Percentiles rank a stretch among this genome's conserved stretches.
These are phyloP conservation scores for Caradrina clavipalpis DNA, from an alignment of 2,888 invertebrate genomes.

Conservation along the genomic window DNA sequence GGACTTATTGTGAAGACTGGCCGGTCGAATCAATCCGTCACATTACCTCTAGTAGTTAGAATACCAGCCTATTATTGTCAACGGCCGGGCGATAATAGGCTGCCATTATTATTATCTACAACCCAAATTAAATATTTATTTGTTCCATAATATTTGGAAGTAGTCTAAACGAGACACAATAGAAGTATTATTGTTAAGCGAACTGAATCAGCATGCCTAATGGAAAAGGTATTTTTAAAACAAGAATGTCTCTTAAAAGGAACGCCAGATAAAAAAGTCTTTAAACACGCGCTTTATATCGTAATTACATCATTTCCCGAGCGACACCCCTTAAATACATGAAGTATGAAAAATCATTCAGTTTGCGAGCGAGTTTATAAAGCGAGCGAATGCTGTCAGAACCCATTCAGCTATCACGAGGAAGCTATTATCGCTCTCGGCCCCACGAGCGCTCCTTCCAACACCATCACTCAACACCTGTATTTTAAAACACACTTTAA, in stretches of 20 bases:
- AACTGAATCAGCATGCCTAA: no score
- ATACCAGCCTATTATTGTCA: no score
- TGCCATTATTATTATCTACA: no score
- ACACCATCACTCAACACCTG: constrained; percentile 48
- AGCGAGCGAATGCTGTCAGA: constrained; percentile 66
- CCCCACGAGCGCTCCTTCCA: constrained; percentile 61
- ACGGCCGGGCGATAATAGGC: no score
- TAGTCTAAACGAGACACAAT: no score
- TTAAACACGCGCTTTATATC: constrained; percentile 42
- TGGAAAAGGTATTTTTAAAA: no score
- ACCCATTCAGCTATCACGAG: constrained; percentile 78
- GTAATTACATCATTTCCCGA: constrained; percentile 46
- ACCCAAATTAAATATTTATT: no score
- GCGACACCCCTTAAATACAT: constrained; percentile 38
- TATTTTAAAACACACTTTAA: constrained; percentile 62
- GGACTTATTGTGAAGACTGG: no score
- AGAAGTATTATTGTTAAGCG: no score
- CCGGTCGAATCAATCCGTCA: no score
- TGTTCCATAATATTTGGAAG: no score
- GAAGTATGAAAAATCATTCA: constrained; percentile 67
- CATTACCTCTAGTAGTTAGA: no score
- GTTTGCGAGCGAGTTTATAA: constrained; percentile 70
- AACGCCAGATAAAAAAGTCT: constrained; percentile 30
- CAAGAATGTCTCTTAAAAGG: not conserved
- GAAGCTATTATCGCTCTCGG: constrained; percentile 78